Evolutionary conservation across 2,797 vertebrate genomes (phyloP).

Genomic region (Enteromius unitaeniatus): DNA sequence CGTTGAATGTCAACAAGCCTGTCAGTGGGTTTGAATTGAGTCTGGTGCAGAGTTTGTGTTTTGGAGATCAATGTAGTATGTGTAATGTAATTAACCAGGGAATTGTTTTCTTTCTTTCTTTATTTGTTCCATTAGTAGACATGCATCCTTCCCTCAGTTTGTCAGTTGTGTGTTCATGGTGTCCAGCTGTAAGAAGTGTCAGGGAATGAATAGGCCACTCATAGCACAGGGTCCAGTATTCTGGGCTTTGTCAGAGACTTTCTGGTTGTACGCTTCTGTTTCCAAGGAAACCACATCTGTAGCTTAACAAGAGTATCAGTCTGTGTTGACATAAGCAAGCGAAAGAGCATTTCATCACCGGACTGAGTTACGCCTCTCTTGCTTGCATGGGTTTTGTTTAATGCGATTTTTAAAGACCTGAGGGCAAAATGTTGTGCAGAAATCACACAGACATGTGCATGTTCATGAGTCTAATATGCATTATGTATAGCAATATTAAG

Average conservation of each 20-base stretch:
- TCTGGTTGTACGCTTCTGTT: slow-evolving; percentile 37
- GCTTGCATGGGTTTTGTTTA: neutral
- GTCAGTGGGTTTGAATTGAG: neutral
- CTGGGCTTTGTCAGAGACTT: slow-evolving; percentile 7
- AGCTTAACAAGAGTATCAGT: slow-evolving; percentile 30
- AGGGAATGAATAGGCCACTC: slow-evolving; percentile 15
- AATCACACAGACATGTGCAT: neutral
- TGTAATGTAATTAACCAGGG: neutral
- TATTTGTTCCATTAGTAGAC: neutral
- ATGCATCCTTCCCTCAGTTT: neutral
- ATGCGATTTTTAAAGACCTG: neutral
- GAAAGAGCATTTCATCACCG: neutral
- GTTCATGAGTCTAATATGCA: neutral
- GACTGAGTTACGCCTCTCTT: neutral
- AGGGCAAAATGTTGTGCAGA: neutral
- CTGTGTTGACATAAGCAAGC: slow-evolving; percentile 32
- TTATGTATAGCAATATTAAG: neutral
- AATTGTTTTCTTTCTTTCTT: too few relatives aligned
- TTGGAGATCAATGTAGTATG: neutral
- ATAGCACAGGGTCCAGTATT: slow-evolving; percentile 5
- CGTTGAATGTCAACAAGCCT: slow-evolving; percentile 40
- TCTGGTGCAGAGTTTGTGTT: neutral
- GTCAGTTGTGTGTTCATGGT: slow-evolving; percentile 9
- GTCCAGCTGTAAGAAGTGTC: slow-evolving; percentile 11
- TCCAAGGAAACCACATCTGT: slow-evolving; percentile 52